phyloP scores from a whole-genome alignment of 2,888 invertebrate species.

The Dexiosoma caninum region DNA sequence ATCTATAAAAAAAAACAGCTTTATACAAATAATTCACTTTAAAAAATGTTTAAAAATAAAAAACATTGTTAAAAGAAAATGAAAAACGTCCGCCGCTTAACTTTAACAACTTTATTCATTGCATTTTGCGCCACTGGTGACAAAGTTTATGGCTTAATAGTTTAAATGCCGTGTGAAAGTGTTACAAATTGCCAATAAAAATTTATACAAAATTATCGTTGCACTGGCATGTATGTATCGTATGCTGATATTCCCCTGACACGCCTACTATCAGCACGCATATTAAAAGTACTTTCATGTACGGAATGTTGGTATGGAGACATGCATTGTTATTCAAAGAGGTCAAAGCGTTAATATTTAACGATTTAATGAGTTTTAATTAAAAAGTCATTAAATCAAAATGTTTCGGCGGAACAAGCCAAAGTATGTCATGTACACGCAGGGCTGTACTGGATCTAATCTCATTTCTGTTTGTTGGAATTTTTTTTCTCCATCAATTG shows the following conservation, averaged over 20 bases:
- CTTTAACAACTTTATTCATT: conserved; percentile 31
- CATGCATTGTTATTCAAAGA: background rate
- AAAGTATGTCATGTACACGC: no score
- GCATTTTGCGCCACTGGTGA: background rate
- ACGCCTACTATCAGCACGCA: conserved; percentile 43
- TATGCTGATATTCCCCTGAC: conserved; percentile 46
- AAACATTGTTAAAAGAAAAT: background rate
- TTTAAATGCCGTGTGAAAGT: conserved; percentile 42
- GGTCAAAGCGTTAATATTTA: background rate
- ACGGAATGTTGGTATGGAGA: background rate
- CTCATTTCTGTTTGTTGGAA: no score
- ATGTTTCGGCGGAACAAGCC: no score
- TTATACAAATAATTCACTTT: conserved; percentile 29
- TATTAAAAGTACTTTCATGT: background rate
- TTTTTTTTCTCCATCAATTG: no score
- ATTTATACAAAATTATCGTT: conserved; percentile 29
- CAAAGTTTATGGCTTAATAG: conserved; percentile 17
- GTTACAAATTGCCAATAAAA: conserved; percentile 53
- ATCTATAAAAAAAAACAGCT: conserved; percentile 28
- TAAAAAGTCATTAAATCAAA: background rate
- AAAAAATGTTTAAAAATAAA: background rate
- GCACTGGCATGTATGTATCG: background rate
- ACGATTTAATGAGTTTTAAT: background rate
- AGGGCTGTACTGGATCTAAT: no score
- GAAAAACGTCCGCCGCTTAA: background rate